These are phyloP conservation scores for Hypotaenidia philippensis DNA, from an alignment of 2,797 vertebrate genomes.

Conservation along the genomic window DNA sequence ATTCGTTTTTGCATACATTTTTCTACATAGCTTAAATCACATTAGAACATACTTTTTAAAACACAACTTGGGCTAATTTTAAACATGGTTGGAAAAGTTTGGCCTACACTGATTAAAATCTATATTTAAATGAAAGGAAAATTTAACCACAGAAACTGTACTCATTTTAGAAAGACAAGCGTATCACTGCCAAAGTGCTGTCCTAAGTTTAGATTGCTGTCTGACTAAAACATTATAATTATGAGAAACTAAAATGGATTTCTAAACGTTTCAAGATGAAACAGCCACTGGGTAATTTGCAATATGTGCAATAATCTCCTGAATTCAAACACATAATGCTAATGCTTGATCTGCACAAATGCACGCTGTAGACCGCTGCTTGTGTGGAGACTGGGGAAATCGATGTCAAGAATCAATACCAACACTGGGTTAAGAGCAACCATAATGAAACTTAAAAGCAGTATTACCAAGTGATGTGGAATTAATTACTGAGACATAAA, in stretches of 20 bases:
- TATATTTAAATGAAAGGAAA: slow-evolving; percentile 78
- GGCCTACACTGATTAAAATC: slow-evolving; percentile 73
- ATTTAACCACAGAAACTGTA: slow-evolving; percentile 73
- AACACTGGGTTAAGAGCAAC: not conserved
- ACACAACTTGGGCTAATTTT: slow-evolving; percentile 66
- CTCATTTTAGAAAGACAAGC: slow-evolving; percentile 77
- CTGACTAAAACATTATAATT: slow-evolving; percentile 76
- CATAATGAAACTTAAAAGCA: not conserved
- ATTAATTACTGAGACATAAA: slow-evolving; percentile 27
- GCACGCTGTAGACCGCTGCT: not conserved
- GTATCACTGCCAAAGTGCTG: slow-evolving; percentile 68
- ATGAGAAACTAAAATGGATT: slow-evolving; percentile 77
- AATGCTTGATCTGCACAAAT: slow-evolving; percentile 45
- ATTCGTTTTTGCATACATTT: not conserved
- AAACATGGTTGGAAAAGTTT: slow-evolving; percentile 66
- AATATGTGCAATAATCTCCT: slow-evolving; percentile 73
- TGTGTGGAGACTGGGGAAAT: slow-evolving; percentile 1
- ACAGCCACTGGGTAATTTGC: slow-evolving; percentile 67
- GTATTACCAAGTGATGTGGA: slow-evolving; percentile 17
- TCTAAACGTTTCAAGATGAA: slow-evolving; percentile 79
- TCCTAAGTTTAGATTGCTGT: slow-evolving; percentile 73
- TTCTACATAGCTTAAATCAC: not conserved
- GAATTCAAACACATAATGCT: slow-evolving; percentile 57
- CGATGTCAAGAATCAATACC: slow-evolving; percentile 1
- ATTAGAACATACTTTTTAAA: slow-evolving; percentile 61